phyloP scores from a whole-genome alignment of 1,140 invertebrate genomes.

The Drosophila auraria region DNA sequence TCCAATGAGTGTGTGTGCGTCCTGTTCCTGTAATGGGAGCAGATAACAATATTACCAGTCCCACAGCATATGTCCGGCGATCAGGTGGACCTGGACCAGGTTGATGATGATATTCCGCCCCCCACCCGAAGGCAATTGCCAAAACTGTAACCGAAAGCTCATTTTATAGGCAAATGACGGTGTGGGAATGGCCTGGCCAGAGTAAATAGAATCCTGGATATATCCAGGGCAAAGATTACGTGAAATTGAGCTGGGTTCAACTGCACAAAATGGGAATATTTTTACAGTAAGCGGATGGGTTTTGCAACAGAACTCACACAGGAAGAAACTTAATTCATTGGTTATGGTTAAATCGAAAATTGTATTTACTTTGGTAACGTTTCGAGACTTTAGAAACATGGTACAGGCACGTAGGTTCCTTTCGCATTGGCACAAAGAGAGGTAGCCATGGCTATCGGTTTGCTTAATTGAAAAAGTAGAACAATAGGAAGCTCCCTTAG shows the following conservation, averaged over 20 bases:
- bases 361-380: constrained; percentile 22
- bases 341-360: constrained; percentile 6
- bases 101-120: constrained; percentile 48
- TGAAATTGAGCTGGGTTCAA: constrained; percentile 39
- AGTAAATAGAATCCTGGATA: constrained; percentile 29
- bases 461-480: constrained; percentile 6
- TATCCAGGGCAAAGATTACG: constrained; percentile 44
- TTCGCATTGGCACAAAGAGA: no score
- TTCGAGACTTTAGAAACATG: background rate
- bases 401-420: background rate
- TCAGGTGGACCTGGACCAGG: constrained; percentile 23
- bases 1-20: constrained; percentile 6
- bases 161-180: constrained; percentile 44
- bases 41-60: constrained; percentile 60
- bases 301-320: background rate
- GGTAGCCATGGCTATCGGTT: no score
- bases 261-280: constrained; percentile 31
- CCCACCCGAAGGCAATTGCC: constrained; percentile 34
- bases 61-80: constrained; percentile 54
- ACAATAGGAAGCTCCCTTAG: background rate
- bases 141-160: constrained; percentile 53
- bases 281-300: background rate
- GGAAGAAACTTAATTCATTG: constrained; percentile 9
- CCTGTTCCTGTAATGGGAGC: constrained; percentile 37
- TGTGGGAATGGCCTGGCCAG: constrained; percentile 10